Conservation (phyloP, 2,797 vertebrate species). For the Phylloscopus collybita region DNA sequence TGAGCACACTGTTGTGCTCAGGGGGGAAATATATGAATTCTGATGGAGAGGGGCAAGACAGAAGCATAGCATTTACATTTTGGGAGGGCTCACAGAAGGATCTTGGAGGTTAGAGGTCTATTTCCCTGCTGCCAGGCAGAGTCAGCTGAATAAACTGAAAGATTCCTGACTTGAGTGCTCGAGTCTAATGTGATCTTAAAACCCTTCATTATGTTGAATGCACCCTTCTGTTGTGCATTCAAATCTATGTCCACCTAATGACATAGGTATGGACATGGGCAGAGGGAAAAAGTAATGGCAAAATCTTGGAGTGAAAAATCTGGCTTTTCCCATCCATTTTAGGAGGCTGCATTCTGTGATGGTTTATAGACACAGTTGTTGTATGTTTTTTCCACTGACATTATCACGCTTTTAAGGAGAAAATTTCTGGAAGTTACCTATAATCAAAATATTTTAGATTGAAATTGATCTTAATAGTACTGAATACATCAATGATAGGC, state of each 20-base stretch:
- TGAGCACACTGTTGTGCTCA: not conserved
- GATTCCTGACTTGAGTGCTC: not conserved
- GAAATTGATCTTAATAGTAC: not conserved
- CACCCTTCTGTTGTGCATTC: not conserved
- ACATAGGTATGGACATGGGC: not conserved
- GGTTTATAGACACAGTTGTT: not conserved
- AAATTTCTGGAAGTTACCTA: not conserved
- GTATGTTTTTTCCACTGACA: not conserved
- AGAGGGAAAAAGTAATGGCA: not conserved
- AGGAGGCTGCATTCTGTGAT: not conserved
- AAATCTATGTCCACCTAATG: not conserved
- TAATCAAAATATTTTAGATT: not conserved
- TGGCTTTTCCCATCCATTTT: not conserved
- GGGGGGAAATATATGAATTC: not conserved
- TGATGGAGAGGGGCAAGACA: not conserved
- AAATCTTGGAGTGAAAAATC: not conserved
- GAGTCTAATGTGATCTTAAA: not conserved
- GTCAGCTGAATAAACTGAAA: not conserved
- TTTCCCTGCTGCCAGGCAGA: not conserved
- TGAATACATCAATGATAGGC: not conserved
- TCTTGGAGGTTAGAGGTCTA: not conserved
- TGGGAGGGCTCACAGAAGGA: not conserved
- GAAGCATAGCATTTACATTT: not conserved
- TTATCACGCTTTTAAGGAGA: not conserved
- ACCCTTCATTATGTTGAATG: not conserved